Percentiles rank a stretch among this genome's conserved stretches.
phyloP scores from a whole-genome alignment of 2,113 vertebrate species.

The Atrichornis clamosus region DNA sequence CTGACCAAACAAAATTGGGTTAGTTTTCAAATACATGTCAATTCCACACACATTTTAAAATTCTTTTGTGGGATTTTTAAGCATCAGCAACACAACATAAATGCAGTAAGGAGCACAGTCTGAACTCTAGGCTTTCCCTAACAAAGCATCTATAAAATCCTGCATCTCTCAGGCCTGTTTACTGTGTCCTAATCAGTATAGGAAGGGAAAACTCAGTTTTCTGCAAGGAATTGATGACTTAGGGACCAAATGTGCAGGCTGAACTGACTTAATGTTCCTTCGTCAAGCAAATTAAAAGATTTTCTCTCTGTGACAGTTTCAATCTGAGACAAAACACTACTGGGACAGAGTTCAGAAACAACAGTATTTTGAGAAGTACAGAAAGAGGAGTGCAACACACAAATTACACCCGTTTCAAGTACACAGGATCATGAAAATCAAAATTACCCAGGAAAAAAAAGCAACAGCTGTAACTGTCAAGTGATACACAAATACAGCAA shows the following conservation, averaged over 20 bases:
- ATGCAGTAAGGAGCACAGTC: neutral
- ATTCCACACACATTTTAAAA: neutral
- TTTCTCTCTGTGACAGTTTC: neutral
- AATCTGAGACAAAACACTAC: neutral
- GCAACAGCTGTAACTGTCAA: neutral
- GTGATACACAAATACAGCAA: neutral
- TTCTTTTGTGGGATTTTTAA: neutral
- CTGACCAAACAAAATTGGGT: neutral
- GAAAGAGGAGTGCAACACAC: neutral
- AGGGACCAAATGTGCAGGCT: neutral
- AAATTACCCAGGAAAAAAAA: neutral
- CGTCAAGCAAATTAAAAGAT: conserved; percentile 10
- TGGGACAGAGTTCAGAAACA: neutral
- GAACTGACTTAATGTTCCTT: conserved; percentile 3
- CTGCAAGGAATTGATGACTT: neutral
- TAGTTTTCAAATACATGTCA: neutral
- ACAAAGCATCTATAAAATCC: neutral
- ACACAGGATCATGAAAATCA: neutral
- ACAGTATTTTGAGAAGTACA: neutral
- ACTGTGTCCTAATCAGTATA: neutral
- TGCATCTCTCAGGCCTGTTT: neutral
- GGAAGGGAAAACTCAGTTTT: neutral
- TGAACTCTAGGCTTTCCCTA: neutral
- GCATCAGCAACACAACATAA: neutral
- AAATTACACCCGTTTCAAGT: neutral